A percentile compares a stretch with the other conserved stretches of the same genome.
Conservation (phyloP, 2,888 invertebrate species). For the Eilema depressum region DNA sequence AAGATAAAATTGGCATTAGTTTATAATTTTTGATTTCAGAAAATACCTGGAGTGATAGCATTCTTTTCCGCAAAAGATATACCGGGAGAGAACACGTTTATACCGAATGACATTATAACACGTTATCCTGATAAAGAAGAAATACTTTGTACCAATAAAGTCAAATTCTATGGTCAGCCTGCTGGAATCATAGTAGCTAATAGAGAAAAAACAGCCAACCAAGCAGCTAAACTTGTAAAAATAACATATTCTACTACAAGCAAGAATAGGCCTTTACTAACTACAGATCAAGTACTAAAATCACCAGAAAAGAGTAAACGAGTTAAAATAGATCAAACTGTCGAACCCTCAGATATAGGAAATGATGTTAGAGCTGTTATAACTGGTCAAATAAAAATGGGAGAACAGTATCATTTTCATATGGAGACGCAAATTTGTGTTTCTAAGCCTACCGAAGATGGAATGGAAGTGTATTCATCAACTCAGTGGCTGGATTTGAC, state of each 20-base stretch:
- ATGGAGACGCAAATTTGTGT: slow-evolving; percentile 91
- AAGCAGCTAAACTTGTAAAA: slow-evolving; percentile 86
- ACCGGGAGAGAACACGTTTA: slow-evolving; percentile 88
- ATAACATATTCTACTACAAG: slow-evolving; percentile 81
- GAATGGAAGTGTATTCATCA: slow-evolving; percentile 88
- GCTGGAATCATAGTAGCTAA: slow-evolving; percentile 86
- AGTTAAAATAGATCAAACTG: slow-evolving; percentile 41
- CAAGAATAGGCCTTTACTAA: slow-evolving; percentile 58
- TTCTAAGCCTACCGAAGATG: slow-evolving; percentile 89
- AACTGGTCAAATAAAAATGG: slow-evolving; percentile 83
- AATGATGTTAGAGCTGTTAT: slow-evolving; percentile 75
- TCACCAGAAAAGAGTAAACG: slow-evolving; percentile 55
- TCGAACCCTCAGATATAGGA: slow-evolving; percentile 63
- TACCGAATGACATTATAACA: slow-evolving; percentile 56
- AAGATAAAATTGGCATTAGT: too few relatives aligned
- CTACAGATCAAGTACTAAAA: slow-evolving; percentile 57
- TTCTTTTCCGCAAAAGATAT: slow-evolving; percentile 89
- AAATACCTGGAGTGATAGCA: slow-evolving; percentile 88
- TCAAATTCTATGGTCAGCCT: slow-evolving; percentile 70
- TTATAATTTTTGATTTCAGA: slow-evolving; percentile 80
- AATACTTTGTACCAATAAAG: slow-evolving; percentile 75
- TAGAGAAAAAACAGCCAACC: slow-evolving; percentile 81
- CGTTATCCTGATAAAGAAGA: slow-evolving; percentile 63
- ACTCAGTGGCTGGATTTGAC: slow-evolving; percentile 88
- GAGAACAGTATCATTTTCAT: slow-evolving; percentile 90